Base-by-base conservation (phyloP, 2,797 vertebrate genomes). In the Xiphorhynchus erythropygius region DNA sequence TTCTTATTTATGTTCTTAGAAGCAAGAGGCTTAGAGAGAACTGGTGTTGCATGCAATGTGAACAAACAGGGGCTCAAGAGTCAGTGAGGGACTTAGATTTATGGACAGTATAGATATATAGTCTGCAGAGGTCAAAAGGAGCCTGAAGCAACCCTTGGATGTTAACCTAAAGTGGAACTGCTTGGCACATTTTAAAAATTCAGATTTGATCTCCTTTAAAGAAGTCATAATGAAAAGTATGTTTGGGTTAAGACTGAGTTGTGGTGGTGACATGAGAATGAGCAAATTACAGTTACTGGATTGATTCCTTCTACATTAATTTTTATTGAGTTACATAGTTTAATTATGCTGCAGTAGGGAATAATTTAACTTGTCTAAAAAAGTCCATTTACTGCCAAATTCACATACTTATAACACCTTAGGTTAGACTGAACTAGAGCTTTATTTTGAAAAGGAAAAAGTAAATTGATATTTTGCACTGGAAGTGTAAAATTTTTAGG, bases 291-390 rank as follows among this genome's bases (percentile, higher is more conserved):
- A 69, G 62, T 90, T 73, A 78, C 39, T 55, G 69, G 6, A 7
- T 64, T 81, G 70, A 82, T 65, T 94, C 42, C 41, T 71, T 70
- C 42, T 89, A 8, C 4, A 8, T 90, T 81, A 89, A 52, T 56
- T 88, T 94, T 91, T 93, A 89, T 63, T 71, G 55, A 84, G 55
- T 84, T 84, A 59, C 25, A 39, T 64, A 53, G 55, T 79, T 95
- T 75, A 88, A 75, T 90, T 88, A 52, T 87, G 30, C 50, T 89
- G 32, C 74, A 87, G 22, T 35, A 55, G 35, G 39, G 42, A 55
- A 73, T 76, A 84, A 78, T 94, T 89, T 71, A 84, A 65, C 57
- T 84, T 81, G 37, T 88, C 77, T 62, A 46, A 76, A 75, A 85
- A 77, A 56, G 55, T 69, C 25, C 65, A 23, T 3, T 82, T 60